Evolutionary conservation across 2,113 vertebrate genomes (phyloP).

Genomic region (Anolis sagrei): DNA sequence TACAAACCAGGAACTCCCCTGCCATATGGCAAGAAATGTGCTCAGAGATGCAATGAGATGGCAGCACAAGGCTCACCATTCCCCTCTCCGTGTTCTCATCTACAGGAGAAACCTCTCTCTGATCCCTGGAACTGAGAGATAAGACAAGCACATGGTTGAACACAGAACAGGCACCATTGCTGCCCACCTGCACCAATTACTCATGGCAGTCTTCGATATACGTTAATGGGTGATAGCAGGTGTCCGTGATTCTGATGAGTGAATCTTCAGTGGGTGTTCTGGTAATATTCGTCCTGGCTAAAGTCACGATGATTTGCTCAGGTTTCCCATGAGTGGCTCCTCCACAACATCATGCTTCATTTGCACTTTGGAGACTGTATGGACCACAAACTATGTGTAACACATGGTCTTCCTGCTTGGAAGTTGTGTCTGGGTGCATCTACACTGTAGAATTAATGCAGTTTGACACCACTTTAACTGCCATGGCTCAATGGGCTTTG

Average conservation of each 20-base stretch:
- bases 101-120: background rate
- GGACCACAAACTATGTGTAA: no score
- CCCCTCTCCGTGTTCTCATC: background rate
- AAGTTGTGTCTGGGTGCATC: no score
- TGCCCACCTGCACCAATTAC: background rate
- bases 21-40: background rate
- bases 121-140: rapidly evolving
- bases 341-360: background rate
- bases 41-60: background rate
- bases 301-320: background rate
- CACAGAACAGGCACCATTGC: background rate
- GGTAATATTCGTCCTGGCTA: background rate
- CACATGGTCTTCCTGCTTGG: no score
- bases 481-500: no score
- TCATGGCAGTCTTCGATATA: background rate
- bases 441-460: no score
- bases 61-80: background rate
- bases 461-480: no score
- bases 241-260: background rate
- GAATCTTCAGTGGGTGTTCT: background rate
- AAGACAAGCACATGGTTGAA: background rate
- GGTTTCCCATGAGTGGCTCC: background rate
- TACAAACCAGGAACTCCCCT: constrained; percentile 7
- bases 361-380: background rate
- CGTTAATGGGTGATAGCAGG: background rate